Evolutionary conservation across 2,113 vertebrate genomes (phyloP).

Genomic region (Aptenodytes forsteri): DNA sequence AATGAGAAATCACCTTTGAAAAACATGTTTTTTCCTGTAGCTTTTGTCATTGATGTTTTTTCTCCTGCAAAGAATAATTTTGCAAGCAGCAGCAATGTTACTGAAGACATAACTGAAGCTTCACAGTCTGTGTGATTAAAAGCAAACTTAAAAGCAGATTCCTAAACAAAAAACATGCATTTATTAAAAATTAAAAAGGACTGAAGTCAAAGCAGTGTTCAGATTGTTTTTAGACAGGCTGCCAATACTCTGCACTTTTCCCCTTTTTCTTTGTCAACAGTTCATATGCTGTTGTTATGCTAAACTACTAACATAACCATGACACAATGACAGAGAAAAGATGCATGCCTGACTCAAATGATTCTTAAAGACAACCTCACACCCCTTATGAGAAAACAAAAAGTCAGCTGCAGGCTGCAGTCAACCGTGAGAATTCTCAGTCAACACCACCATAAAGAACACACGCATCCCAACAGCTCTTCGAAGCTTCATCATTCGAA

Average conservation of each 20-base stretch:
- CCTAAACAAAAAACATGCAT: background rate
- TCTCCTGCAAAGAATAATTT: background rate
- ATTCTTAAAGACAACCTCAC: background rate
- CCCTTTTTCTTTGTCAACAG: background rate
- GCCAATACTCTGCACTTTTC: background rate
- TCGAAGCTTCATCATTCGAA: background rate
- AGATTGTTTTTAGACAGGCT: background rate
- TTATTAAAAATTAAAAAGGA: background rate
- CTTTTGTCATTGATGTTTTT: background rate
- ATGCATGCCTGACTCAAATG: background rate
- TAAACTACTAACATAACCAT: background rate
- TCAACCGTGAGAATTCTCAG: background rate
- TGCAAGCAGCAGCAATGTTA: background rate
- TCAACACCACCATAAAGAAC: background rate
- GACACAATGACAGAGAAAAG: background rate
- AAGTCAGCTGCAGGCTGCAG: background rate
- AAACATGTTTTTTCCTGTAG: background rate
- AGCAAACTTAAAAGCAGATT: background rate
- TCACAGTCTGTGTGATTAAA: background rate
- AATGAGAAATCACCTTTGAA: background rate
- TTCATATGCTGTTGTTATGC: background rate
- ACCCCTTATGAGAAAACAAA: background rate
- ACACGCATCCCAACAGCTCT: fast-evolving
- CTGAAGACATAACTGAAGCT: background rate
- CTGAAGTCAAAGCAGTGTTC: background rate